These are phyloP conservation scores for Pterostichus niger DNA, from an alignment of 2,888 invertebrate species.

Conservation along the genomic window DNA sequence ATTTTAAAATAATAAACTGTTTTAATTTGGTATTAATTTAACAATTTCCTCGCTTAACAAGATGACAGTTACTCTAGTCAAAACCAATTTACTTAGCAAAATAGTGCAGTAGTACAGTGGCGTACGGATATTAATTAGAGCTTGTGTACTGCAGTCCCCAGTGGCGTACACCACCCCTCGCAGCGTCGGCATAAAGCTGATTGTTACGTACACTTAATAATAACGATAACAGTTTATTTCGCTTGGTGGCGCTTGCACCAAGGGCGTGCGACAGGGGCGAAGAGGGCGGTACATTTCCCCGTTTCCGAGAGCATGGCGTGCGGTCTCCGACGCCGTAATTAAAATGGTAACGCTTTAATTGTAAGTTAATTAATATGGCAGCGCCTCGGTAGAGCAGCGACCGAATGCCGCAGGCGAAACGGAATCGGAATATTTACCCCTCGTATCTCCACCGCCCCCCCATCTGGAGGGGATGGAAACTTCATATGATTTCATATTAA, in stretches of 20 bases:
- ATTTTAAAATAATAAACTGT: no score
- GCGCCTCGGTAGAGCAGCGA: neutral
- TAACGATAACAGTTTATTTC: slow-evolving; percentile 51
- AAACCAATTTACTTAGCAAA: slow-evolving; percentile 12
- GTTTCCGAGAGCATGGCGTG: slow-evolving; percentile 37
- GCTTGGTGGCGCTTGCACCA: neutral
- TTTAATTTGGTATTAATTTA: no score
- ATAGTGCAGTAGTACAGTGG: neutral
- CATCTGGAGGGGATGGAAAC: no score
- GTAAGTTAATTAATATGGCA: slow-evolving; percentile 60
- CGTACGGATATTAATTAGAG: no score
- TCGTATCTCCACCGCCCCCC: no score
- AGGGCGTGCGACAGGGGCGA: slow-evolving; percentile 16
- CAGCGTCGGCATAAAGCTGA: slow-evolving; percentile 23
- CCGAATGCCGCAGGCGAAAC: slow-evolving; percentile 4
- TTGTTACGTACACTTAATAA: slow-evolving; percentile 55
- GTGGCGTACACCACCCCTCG: slow-evolving; percentile 18
- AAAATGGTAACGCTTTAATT: slow-evolving; percentile 62
- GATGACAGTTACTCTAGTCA: neutral
- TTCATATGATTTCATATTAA: no score
- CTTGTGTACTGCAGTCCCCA: neutral
- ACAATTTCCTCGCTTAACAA: neutral
- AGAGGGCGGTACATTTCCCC: neutral
- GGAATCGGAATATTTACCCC: neutral
- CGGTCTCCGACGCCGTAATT: slow-evolving; percentile 40